Evolutionary conservation across 2,797 vertebrate species (phyloP).

Genomic region (Bradypus variegatus): DNA sequence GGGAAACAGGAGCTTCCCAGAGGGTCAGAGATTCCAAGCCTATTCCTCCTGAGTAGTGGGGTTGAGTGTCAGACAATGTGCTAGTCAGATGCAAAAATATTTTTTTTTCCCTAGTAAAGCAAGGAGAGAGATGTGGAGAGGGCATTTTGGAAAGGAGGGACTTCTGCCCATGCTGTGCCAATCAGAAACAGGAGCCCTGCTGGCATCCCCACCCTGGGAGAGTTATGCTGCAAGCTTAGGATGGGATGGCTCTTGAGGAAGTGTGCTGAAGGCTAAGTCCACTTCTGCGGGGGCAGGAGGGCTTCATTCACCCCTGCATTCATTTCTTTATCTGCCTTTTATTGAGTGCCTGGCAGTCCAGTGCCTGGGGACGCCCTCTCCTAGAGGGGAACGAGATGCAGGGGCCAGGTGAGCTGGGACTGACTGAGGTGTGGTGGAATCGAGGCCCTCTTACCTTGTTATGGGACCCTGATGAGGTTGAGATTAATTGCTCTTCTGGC

Average conservation of each 20-base stretch:
- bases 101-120: neutral
- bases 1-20: neutral
- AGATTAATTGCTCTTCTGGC: constrained; percentile 37
- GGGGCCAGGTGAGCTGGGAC: neutral
- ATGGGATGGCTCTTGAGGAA: neutral
- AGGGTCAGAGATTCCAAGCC: neutral
- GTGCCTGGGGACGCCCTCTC: accelerated
- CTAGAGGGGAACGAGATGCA: neutral
- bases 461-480: neutral
- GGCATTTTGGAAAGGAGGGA: neutral
- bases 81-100: neutral
- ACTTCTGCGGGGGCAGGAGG: neutral
- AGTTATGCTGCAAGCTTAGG: neutral
- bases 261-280: neutral
- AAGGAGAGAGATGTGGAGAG: neutral
- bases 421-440: neutral
- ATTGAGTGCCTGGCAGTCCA: neutral
- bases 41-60: neutral
- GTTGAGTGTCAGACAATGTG: neutral
- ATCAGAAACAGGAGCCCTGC: neutral
- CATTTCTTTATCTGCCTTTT: neutral
- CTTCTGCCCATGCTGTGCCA: neutral
- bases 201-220: neutral
- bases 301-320: neutral
- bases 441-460: neutral